Conservation (phyloP, 2,888 invertebrate genomes). For the Zeuzera pyrina region DNA sequence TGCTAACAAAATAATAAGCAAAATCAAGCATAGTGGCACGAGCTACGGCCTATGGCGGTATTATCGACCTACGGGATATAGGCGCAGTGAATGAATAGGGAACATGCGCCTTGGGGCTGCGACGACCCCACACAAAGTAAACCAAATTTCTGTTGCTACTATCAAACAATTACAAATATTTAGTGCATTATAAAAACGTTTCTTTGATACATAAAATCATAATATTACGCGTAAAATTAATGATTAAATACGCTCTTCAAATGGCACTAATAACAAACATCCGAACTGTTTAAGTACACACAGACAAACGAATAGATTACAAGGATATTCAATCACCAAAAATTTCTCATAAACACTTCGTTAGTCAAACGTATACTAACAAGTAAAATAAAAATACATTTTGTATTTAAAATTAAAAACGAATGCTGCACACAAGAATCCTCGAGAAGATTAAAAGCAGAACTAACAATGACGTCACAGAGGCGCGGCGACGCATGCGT, state of each 20-base stretch:
- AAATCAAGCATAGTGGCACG: background rate
- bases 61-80: constrained; percentile 30
- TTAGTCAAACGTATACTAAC: too few relatives aligned
- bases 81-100: constrained; percentile 37
- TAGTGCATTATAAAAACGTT: background rate
- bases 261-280: too few relatives aligned
- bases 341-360: too few relatives aligned
- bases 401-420: too few relatives aligned
- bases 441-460: constrained; percentile 33
- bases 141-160: background rate
- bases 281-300: too few relatives aligned
- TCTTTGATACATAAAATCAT: constrained; percentile 1
- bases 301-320: too few relatives aligned
- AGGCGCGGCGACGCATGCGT: constrained; percentile 62
- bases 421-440: constrained; percentile 32
- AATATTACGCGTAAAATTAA: constrained; percentile 7
- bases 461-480: constrained; percentile 56
- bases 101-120: constrained; percentile 32
- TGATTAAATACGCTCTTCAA: too few relatives aligned
- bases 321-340: too few relatives aligned
- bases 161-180: background rate
- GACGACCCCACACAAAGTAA: background rate
- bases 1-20: background rate
- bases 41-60: background rate
- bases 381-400: too few relatives aligned